Evolutionary conservation across 2,113 vertebrate species (phyloP).

Genomic region (Daubentonia madagascariensis): DNA sequence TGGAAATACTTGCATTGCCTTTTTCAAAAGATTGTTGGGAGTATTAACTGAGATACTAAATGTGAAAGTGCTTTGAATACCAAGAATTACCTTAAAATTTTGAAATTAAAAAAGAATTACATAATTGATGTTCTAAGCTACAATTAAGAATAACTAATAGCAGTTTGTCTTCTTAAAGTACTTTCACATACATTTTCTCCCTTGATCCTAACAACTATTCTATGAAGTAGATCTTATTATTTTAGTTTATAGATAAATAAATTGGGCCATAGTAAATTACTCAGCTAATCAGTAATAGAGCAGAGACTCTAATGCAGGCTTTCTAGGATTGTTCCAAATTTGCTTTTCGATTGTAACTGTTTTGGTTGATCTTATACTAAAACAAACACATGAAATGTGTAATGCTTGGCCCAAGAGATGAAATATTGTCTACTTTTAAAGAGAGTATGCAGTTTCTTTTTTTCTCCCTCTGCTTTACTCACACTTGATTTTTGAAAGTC

Average conservation of each 20-base stretch:
- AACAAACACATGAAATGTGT: not conserved
- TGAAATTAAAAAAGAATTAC: not conserved
- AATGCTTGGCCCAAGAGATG: not conserved
- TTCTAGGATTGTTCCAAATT: not conserved
- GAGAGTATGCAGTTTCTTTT: not conserved
- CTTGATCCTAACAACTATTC: not conserved
- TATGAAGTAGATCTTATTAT: not conserved
- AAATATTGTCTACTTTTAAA: not conserved
- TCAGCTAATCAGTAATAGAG: not conserved
- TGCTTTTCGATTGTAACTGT: not conserved
- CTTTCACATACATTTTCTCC: not conserved
- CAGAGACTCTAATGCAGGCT: not conserved
- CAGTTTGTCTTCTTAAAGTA: not conserved
- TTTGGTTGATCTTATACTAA: not conserved
- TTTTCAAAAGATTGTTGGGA: not conserved
- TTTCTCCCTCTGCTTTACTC: not conserved
- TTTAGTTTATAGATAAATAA: constrained; percentile 7
- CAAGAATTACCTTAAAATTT: not conserved
- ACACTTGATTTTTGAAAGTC: not conserved
- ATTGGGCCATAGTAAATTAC: not conserved
- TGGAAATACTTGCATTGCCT: not conserved
- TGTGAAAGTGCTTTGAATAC: not conserved
- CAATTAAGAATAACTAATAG: not conserved
- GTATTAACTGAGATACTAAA: not conserved
- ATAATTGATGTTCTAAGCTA: not conserved